phyloP scores from a whole-genome alignment of 1,140 invertebrate genomes.

The Lepidurus arcticus region DNA sequence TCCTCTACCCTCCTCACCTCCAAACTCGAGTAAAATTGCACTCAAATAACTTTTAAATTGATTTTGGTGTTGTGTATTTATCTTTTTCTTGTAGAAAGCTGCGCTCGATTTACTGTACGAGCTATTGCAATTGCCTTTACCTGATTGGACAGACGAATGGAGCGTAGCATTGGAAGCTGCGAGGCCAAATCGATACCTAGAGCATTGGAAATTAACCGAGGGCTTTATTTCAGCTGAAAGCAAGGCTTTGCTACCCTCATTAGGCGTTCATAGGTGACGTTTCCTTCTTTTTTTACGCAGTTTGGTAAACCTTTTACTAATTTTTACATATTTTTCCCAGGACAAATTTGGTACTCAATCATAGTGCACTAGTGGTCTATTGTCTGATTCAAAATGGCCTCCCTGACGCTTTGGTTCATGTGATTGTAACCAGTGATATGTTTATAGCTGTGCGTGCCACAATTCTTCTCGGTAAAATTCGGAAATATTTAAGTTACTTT shows the following conservation, averaged over 20 bases:
- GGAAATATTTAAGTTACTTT: neutral
- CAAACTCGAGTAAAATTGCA: slow-evolving; percentile 67
- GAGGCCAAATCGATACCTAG: slow-evolving; percentile 67
- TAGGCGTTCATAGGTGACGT: neutral
- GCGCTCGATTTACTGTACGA: slow-evolving; percentile 87
- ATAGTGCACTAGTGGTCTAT: slow-evolving; percentile 79
- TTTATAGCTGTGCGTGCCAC: slow-evolving; percentile 84
- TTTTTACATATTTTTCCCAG: slow-evolving; percentile 48
- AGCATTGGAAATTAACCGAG: slow-evolving; percentile 79
- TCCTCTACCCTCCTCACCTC: slow-evolving; percentile 76
- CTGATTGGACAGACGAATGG: slow-evolving; percentile 87
- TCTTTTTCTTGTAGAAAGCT: slow-evolving; percentile 59
- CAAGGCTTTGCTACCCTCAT: slow-evolving; percentile 62
- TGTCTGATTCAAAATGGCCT: slow-evolving; percentile 80
- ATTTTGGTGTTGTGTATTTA: slow-evolving; percentile 1
- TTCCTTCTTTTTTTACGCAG: slow-evolving; percentile 4
- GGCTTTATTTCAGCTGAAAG: slow-evolving; percentile 90
- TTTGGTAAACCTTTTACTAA: slow-evolving; percentile 4
- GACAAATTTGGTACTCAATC: slow-evolving; percentile 84
- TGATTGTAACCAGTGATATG: slow-evolving; percentile 79
- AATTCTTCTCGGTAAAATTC: slow-evolving; percentile 63
- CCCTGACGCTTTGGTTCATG: slow-evolving; percentile 81
- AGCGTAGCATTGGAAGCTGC: slow-evolving; percentile 75
- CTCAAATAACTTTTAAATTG: slow-evolving; percentile 29
- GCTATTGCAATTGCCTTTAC: slow-evolving; percentile 72